Base-by-base conservation (phyloP, 2,888 invertebrate species). In the Carabus problematicus region DNA sequence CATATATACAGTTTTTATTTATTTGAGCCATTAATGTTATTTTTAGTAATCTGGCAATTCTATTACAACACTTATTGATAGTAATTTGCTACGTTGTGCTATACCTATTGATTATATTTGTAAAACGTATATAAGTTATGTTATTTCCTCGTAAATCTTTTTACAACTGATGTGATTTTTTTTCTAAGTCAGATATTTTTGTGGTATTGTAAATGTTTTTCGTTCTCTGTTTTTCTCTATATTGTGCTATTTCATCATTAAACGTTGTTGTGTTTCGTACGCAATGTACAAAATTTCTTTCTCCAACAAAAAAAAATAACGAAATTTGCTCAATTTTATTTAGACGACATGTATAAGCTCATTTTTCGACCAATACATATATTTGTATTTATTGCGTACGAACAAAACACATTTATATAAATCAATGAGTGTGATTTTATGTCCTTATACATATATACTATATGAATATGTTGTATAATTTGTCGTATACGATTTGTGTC, bases 311-410 rank as follows among this genome's bases (percentile, higher is more conserved):
- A 52, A 12, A 52, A 16, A 18, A 16, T 3, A 16, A 52, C 1
- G 8, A 19, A 45, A 66, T 62, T 55, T 69, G 69, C 69, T 69
- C 69, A 69, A 69, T 69, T 61, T 69, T 69, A 61, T 69, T 69
- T 69, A 69, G 69, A 55, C 12, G n/a, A 12, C 16, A 47, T 14
- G 64, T 63, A 11, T 12, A 61, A 29, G 69, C 69, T 69, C 69
- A 69, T 69, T 9, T 49, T 69, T 54, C 62, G 69, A 69, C 69
- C 69, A 69, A 69, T 62, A 54, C 55, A n/a, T 52, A 12, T 11
- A 40, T 8, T 19, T 43, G 58, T 14, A 41, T 9, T n/a, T 49
- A 59, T 68, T 64, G 19, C 43, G 56, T 49, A 59, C 66, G 40
- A 45, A 29, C 29, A 29, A 29, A 2, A 29, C 29, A 29, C 6